Percentiles rank a stretch among this genome's conserved stretches.
Evolutionary conservation across 2,113 vertebrate genomes (phyloP).

Genomic region (Fulmarus glacialis): DNA sequence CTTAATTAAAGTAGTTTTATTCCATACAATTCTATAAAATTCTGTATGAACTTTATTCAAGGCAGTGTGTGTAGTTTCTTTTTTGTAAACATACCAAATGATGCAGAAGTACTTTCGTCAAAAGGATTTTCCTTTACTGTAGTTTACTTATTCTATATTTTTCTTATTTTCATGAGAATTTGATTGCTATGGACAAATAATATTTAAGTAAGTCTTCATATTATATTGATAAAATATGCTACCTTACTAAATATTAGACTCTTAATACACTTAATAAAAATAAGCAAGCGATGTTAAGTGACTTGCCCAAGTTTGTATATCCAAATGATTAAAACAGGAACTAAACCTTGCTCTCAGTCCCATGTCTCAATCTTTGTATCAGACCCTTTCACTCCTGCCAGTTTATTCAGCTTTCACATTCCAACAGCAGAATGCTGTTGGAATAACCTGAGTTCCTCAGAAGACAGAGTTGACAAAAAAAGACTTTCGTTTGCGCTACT

Average conservation of each 20-base stretch:
- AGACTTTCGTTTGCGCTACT: background rate
- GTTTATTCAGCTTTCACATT: background rate
- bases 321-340: background rate
- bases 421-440: background rate
- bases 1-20: background rate
- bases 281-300: background rate
- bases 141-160: background rate
- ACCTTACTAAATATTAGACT: background rate
- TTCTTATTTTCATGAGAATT: background rate
- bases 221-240: background rate
- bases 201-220: background rate
- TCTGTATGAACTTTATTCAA: background rate
- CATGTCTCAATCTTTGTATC: rapidly evolving
- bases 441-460: background rate
- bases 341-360: background rate
- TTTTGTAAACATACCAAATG: background rate
- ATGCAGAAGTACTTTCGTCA: background rate
- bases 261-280: background rate
- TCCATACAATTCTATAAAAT: background rate
- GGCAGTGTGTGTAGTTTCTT: background rate
- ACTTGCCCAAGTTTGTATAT: background rate
- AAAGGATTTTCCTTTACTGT: background rate
- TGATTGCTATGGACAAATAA: background rate
- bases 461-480: background rate
- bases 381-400: background rate